Percentiles rank a stretch among this genome's conserved stretches.
phyloP scores from a whole-genome alignment of 2,888 invertebrate species.

The Chloroclystis v-ata region DNA sequence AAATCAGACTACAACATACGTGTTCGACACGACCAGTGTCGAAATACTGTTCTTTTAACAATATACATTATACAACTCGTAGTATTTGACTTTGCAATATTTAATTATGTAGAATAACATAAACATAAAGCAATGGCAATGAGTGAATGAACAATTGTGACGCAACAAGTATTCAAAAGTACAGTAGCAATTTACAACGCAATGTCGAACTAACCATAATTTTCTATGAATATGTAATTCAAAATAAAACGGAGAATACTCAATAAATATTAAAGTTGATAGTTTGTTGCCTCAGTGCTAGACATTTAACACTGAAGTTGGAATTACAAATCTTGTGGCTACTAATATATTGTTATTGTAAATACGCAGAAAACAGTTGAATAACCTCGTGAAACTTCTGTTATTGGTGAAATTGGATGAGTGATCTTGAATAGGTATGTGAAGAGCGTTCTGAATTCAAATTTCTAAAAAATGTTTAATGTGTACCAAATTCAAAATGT shows the following conservation, averaged over 20 bases:
- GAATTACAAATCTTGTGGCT: constrained; percentile 21
- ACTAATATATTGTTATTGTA: constrained; percentile 13
- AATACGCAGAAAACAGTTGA: background rate
- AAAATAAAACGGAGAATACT: constrained; percentile 38
- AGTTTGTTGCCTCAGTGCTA: constrained; percentile 27
- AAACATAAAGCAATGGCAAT: background rate
- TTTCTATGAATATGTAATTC: constrained; percentile 49
- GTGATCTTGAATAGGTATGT: too few relatives aligned
- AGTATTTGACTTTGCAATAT: too few relatives aligned
- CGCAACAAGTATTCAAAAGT: constrained; percentile 32
- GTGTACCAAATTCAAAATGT: too few relatives aligned
- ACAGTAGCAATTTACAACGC: constrained; percentile 35
- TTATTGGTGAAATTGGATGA: too few relatives aligned
- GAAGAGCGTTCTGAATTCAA: too few relatives aligned
- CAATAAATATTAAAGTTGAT: constrained; percentile 41
- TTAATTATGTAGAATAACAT: too few relatives aligned
- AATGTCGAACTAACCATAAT: constrained; percentile 38
- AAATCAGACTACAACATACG: too few relatives aligned
- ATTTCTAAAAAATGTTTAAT: too few relatives aligned
- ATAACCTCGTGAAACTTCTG: background rate
- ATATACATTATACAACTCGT: too few relatives aligned
- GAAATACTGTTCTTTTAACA: background rate
- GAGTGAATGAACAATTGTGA: constrained; percentile 18
- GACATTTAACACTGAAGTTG: constrained; percentile 23
- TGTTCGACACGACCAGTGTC: too few relatives aligned